Evolutionary conservation across 2,113 vertebrate species (phyloP).

Genomic region (Hippopotamus amphibius): DNA sequence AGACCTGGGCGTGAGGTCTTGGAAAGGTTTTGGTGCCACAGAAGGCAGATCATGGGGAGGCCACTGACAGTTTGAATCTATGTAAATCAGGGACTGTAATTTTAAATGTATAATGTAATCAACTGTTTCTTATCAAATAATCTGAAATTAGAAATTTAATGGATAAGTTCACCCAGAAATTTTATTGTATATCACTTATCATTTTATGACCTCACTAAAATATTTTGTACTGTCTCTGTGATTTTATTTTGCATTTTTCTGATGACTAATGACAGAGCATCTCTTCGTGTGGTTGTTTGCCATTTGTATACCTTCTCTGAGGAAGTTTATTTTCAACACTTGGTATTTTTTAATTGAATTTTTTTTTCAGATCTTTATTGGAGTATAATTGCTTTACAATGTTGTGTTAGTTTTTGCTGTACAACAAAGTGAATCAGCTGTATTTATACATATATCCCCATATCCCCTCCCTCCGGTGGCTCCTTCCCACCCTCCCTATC

Average conservation of each 20-base stretch:
- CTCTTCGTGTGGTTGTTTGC: not conserved
- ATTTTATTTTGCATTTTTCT: not conserved
- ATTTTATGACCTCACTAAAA: not conserved
- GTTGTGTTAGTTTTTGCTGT: no score
- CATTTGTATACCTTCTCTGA: not conserved
- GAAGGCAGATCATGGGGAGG: not conserved
- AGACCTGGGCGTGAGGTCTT: not conserved
- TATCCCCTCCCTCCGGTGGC: no score
- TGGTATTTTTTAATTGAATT: not conserved
- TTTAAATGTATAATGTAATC: not conserved
- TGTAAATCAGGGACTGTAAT: not conserved
- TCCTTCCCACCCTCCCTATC: no score
- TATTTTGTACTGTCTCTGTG: not conserved
- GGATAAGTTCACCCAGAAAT: not conserved
- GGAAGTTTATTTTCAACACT: not conserved
- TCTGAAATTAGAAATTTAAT: not conserved
- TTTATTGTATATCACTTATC: not conserved
- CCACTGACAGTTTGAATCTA: not conserved
- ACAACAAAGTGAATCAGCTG: no score
- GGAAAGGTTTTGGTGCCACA: not conserved
- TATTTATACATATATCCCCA: no score
- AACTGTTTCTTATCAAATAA: not conserved
- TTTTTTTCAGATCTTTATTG: no score
- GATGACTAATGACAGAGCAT: not conserved
- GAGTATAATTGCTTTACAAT: no score